Percentiles rank a stretch among this genome's conserved stretches.
phyloP scores from a whole-genome alignment of 2,888 invertebrate genomes.

The Scrobipalpa atriplicella region DNA sequence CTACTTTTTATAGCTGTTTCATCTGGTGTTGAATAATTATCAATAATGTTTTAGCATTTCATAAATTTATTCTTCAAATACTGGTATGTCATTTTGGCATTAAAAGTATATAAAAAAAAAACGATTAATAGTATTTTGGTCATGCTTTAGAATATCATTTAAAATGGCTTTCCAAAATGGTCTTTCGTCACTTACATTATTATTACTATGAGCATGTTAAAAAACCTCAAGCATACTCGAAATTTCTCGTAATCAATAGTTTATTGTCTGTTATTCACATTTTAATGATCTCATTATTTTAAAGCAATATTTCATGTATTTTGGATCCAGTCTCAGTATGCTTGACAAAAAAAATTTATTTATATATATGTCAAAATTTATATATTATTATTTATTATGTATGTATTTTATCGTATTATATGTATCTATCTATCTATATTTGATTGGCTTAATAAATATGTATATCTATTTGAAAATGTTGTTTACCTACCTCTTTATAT shows the following conservation, averaged over 20 bases:
- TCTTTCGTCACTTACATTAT: not conserved
- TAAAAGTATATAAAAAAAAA: not conserved
- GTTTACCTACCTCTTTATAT: not conserved
- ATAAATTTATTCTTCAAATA: not conserved
- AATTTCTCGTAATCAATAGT: not conserved
- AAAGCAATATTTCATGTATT: not conserved
- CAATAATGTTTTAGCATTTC: not conserved
- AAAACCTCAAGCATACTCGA: conserved; percentile 32
- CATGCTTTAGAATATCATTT: not conserved
- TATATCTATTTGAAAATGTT: conserved; percentile 22
- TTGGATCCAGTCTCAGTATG: not conserved
- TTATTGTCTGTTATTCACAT: not conserved
- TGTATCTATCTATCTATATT: conserved; percentile 25
- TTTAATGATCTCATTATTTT: not conserved
- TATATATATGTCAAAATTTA: not conserved
- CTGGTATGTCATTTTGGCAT: not conserved
- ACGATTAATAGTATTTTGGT: not conserved
- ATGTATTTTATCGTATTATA: not conserved
- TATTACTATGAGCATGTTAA: conserved; percentile 25
- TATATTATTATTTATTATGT: not conserved
- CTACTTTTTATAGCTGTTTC: not conserved
- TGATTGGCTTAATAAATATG: conserved; percentile 26
- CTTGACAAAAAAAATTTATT: not conserved
- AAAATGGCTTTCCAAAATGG: conserved; percentile 5
- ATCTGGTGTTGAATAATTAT: not conserved